These are phyloP conservation scores for Microtus richardsoni DNA, from an alignment of 2,113 vertebrate genomes.

Conservation along the genomic window DNA sequence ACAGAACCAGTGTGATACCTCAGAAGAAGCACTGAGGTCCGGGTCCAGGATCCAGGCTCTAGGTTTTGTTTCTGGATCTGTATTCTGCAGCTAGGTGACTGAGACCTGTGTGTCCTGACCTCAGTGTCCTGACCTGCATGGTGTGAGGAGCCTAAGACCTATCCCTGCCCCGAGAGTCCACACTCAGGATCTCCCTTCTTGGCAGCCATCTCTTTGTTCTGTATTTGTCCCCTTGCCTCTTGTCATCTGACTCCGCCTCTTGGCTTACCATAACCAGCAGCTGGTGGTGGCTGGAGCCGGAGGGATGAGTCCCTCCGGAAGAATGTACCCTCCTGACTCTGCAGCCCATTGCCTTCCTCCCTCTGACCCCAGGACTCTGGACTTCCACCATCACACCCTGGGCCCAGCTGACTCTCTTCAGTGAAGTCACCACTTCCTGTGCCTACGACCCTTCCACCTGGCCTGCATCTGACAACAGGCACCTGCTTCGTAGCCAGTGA, in stretches of 20 bases:
- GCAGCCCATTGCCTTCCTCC: neutral
- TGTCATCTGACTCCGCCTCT: neutral
- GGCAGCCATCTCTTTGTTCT: neutral
- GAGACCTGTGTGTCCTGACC: neutral
- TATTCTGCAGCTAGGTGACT: neutral
- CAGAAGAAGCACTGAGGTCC: neutral
- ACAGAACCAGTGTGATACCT: rapidly evolving
- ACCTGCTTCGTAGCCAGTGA: neutral
- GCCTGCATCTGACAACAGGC: neutral
- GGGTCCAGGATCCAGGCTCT: neutral
- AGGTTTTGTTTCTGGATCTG: neutral
- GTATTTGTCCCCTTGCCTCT: neutral
- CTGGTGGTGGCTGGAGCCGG: slow-evolving; percentile 57
- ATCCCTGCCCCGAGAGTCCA: neutral
- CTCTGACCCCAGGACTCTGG: neutral
- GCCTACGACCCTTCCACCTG: neutral
- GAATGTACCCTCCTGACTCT: neutral
- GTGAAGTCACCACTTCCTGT: neutral
- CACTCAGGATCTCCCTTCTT: rapidly evolving
- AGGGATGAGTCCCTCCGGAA: neutral
- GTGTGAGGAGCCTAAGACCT: neutral
- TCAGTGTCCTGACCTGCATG: neutral
- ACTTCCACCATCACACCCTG: neutral
- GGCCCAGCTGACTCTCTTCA: slow-evolving; percentile 36
- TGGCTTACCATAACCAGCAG: neutral